Conservation (phyloP, 2,888 invertebrate species). For the Mylabris sibirica region DNA sequence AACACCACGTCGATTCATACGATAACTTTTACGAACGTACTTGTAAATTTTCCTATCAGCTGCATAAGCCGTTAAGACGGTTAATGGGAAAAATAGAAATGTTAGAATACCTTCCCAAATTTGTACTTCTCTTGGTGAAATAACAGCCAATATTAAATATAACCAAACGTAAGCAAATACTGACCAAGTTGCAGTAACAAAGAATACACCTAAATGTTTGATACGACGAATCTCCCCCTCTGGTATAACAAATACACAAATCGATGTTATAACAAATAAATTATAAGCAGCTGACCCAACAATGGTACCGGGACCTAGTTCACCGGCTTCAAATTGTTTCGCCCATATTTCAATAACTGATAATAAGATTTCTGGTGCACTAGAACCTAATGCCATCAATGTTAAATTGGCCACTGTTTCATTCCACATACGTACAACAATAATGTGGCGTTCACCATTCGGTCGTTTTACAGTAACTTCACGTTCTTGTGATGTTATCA, state of each 20-base stretch:
- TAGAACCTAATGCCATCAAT: constrained; percentile 97
- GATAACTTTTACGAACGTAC: constrained; percentile 86
- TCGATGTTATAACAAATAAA: constrained; percentile 95
- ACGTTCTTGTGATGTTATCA: constrained; percentile 95
- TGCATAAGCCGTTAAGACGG: constrained; percentile 94
- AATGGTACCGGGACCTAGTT: constrained; percentile 97
- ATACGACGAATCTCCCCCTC: constrained; percentile 90
- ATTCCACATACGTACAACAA: constrained; percentile 97
- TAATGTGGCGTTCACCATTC: constrained; percentile 85
- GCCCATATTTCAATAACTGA: constrained; percentile 98
- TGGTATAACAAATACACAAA: constrained; percentile 93
- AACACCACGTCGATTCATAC: constrained; percentile 88
- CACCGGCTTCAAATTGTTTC: constrained; percentile 94
- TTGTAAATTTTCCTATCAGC: constrained; percentile 92
- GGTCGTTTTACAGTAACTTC: constrained; percentile 90
- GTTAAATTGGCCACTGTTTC: constrained; percentile 99
- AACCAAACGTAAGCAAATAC: constrained; percentile 99
- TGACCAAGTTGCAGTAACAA: constrained; percentile 97
- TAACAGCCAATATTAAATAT: constrained; percentile 89
- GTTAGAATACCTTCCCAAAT: constrained; percentile 99
- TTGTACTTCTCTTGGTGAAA: constrained; percentile 86
- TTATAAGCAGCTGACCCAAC: constrained; percentile 99
- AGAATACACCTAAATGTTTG: constrained; percentile 95
- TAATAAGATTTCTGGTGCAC: constrained; percentile 96
- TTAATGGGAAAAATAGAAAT: constrained; percentile 95